A percentile compares a stretch with the other conserved stretches of the same genome.
phyloP scores from a whole-genome alignment of 35 echinoderm and acorn worm species.

The Acanthaster planci region DNA sequence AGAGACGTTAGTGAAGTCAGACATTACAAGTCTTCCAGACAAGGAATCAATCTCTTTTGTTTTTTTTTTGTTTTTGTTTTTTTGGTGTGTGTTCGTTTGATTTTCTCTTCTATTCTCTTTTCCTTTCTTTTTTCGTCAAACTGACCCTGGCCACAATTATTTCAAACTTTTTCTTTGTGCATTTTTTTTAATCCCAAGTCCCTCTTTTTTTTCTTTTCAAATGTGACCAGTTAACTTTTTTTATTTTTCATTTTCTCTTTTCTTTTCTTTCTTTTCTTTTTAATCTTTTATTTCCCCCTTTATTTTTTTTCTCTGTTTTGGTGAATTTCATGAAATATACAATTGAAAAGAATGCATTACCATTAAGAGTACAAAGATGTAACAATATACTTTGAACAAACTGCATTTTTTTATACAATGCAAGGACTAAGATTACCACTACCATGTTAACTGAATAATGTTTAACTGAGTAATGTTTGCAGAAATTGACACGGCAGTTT shows the following conservation, averaged over 20 bases:
- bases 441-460: background rate
- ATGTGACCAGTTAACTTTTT: constrained; percentile 5
- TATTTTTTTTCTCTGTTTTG: background rate
- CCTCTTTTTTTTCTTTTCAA: background rate
- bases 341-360: background rate
- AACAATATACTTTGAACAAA: background rate
- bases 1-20: too few relatives aligned
- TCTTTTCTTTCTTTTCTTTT: background rate
- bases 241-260: background rate
- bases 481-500: too few relatives aligned
- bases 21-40: too few relatives aligned
- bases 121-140: background rate
- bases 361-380: constrained; percentile 6
- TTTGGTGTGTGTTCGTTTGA: background rate
- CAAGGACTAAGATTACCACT: background rate
- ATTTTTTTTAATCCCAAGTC: background rate
- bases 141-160: background rate
- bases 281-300: background rate
- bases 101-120: background rate
- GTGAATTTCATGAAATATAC: background rate
- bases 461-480: background rate
- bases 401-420: background rate
- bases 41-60: constrained; percentile 16
- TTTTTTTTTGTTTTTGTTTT: constrained; percentile 3
- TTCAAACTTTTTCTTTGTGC: background rate